Percentiles rank a stretch among this genome's conserved stretches.
Conservation (phyloP, 2,113 vertebrate genomes). For the Ceratotherium simum region DNA sequence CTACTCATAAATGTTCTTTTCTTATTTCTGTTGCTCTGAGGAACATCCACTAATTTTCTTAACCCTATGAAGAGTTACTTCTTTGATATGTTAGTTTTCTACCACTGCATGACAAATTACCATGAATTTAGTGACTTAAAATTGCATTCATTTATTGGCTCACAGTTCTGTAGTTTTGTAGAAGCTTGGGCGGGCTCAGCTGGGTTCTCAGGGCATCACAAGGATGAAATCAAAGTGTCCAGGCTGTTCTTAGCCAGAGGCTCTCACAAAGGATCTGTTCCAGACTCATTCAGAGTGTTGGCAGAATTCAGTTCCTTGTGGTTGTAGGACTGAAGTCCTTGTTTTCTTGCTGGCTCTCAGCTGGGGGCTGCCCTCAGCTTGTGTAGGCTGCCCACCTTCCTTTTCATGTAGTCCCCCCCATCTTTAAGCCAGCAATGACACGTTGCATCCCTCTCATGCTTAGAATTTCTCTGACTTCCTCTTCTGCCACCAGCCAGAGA, state of each 20-base stretch:
- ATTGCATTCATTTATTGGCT: not conserved
- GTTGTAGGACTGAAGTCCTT: not conserved
- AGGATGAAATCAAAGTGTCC: not conserved
- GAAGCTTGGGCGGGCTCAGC: not conserved
- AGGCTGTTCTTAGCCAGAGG: not conserved
- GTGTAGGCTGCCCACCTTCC: not conserved
- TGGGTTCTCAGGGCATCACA: not conserved
- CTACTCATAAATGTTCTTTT: not conserved
- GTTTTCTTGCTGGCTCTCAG: not conserved
- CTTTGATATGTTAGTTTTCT: not conserved
- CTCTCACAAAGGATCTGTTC: not conserved
- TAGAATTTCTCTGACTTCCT: not conserved
- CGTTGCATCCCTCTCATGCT: not conserved
- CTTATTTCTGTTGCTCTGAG: not conserved
- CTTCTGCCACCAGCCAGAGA: not conserved
- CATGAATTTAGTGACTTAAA: not conserved
- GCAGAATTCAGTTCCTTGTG: not conserved
- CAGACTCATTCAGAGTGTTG: not conserved
- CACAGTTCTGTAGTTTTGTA: not conserved
- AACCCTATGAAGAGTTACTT: not conserved
- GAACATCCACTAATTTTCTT: not conserved
- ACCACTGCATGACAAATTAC: not conserved
- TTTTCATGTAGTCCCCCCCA: no score
- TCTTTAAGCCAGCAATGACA: not conserved
- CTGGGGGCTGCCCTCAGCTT: not conserved